Evolutionary conservation across 53 echinoderm and acorn worm species (phyloP), one percentile per base, ranked within the genome.

Genomic region (Pentamera pediparva): DNA sequence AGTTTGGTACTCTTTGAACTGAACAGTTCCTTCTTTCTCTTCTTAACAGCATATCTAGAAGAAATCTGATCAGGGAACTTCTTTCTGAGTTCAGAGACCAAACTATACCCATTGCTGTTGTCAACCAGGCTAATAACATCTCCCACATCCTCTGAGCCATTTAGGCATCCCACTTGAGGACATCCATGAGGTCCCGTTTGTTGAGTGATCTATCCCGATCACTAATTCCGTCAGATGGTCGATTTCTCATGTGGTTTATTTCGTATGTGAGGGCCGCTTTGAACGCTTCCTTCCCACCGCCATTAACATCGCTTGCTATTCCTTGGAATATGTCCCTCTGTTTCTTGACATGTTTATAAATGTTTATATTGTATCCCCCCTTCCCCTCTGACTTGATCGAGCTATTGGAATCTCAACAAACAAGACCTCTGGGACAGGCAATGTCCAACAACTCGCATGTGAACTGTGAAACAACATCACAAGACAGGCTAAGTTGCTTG

Each of bases 91-190:
- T 28, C 70, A 41, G 39, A 19, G 41, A 69, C 30, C 18, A 69
- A 22, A 41, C 45, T 28, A 24, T 24, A 20, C 11, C 70, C 70
- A 40, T 41, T 19, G 31, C 21, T 31, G 18, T 69, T 69, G 45
- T 69, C 70, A 20, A 26, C 39, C 39, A 69, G 39, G 27, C 27
- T 41, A 20, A 69, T 69, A 40, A 69, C 45, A n/a, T 69, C 70
- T 7, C 45, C 70, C 31, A 43, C 70, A 38, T 40, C 2, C 15
- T 41, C n/a, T n/a, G n/a, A n/a, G n/a, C n/a, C n/a, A n/a, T n/a
- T n/a, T n/a, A n/a, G n/a, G n/a, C n/a, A n/a, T n/a, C n/a, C n/a
- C n/a, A n/a, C n/a, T n/a, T n/a, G n/a, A n/a, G n/a, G n/a, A n/a
- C n/a, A n/a, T n/a, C n/a, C n/a, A n/a, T n/a, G n/a, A n/a, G n/a